Base-by-base conservation (phyloP, 53 echinoderm and acorn worm genomes). In the Temnopleurus reevesii region DNA sequence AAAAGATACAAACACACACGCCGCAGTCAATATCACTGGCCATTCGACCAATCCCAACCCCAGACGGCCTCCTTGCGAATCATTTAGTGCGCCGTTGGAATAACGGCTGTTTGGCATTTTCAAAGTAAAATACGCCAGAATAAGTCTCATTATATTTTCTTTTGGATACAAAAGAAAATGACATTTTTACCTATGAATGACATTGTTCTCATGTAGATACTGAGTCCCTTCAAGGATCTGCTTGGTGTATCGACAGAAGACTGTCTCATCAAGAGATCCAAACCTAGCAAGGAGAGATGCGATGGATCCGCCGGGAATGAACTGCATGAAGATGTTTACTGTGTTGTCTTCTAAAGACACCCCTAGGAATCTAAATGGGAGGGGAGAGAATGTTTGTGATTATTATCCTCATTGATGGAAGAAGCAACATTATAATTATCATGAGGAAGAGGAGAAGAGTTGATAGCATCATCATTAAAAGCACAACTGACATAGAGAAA, bases 251-350 rank as follows among this genome's bases (percentile, higher is more conserved):
- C 99, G 93, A 46, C 99, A 99, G 93, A 96, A 99, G 26, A 99
- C 96, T 0, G 94, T 90, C 59, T 99, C 99, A 35, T 99, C 99
- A 15, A 99, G 92, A 0, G 96, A 94, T 7, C 99, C 99, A 46
- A 99, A 99, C 47, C 96, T 89, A n/a, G 96, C 96, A 15, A 96
- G 90, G 21, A 99, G 92, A 0, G 95, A 94, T 19, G 99, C 99
- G 25, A 99, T 94, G 1, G 96, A 96, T 0, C 99, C 99, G 12
- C 99, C 99, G 1, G 99, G 99, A 28, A 99, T 93, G 49, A 83
- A 96, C 96, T 98, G 99, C 99, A 99, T 96, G 93, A 99, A 96
- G 83, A 99, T 99, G 60, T 99, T 99, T 66, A 98, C 99, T 10
- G 81, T 89, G 55, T 89, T 56, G 3, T 93, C 94, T 47, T 94